Conservation (phyloP, 1,140 invertebrate species). For the Brachionus paranguensis region DNA sequence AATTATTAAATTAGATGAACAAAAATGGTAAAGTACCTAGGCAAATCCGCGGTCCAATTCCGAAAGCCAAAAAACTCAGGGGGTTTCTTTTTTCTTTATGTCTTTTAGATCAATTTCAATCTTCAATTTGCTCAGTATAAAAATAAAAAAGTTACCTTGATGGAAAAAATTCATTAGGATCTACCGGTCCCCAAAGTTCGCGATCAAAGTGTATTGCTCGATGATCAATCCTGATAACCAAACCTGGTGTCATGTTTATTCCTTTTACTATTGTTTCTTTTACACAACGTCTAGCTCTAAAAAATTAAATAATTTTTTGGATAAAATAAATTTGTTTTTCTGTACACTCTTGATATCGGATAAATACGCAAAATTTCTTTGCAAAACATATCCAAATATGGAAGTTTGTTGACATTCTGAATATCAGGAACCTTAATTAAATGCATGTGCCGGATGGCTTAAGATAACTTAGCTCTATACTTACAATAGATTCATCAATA, state of each 20-base stretch:
- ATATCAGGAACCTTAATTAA: neutral
- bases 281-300: slow-evolving; percentile 43
- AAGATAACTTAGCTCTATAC: neutral
- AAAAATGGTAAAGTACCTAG: slow-evolving; percentile 52
- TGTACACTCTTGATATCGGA: neutral
- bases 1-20: slow-evolving; percentile 3
- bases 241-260: slow-evolving; percentile 48
- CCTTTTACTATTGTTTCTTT: slow-evolving; percentile 45
- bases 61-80: slow-evolving; percentile 57
- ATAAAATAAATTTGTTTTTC: slow-evolving; percentile 42
- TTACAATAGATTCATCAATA: neutral
- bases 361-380: slow-evolving; percentile 2
- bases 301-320: slow-evolving; percentile 16
- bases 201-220: slow-evolving; percentile 50
- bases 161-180: slow-evolving; percentile 63
- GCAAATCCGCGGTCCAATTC: slow-evolving; percentile 58
- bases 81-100: slow-evolving; percentile 43
- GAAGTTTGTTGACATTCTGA: neutral
- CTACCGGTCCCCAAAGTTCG: slow-evolving; percentile 49
- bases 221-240: slow-evolving; percentile 49
- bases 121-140: neutral
- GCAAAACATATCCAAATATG: neutral
- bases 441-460: neutral
- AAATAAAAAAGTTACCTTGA: slow-evolving; percentile 55
- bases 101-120: neutral